Base-by-base conservation (phyloP, 2,113 vertebrate genomes). In the Apus apus region DNA sequence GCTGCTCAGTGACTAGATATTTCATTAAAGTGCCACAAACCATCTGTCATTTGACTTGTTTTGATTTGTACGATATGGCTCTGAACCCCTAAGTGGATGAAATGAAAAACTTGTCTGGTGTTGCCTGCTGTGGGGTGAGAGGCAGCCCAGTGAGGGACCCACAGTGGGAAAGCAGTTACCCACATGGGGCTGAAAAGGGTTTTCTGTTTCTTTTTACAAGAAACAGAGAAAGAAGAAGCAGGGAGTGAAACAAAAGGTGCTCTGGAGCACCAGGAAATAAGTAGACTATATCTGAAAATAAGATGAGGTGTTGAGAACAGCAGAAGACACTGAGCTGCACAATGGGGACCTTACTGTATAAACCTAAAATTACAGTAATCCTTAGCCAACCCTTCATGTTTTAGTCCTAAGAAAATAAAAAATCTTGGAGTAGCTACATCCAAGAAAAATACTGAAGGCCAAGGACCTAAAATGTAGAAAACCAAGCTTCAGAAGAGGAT, bases 21-120 rank as follows among this genome's bases (percentile, higher is more conserved):
- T 81, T 91, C 84, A 93, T 77, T 90, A 89, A 85, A 81, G 51
- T 78, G 85, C 45, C 86, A 80, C 54, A 80, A 92, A 50, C 73
- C 87, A 74, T 70, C 80, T 93, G 89, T 67, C 73, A 60, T 67
- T 89, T 89, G 85, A 43, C 29, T 54, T 74, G 87, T 92, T 94
- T 94, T 87, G 77, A 56, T 95, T 58, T 56, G 48, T 66, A 78
- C 73, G 77, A 5, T 48, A 61, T 77, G 70, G 38, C 68, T 54
- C 15, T 64, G 80, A 93, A 29, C 13, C 6, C 0, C 10, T 4
- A 14, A 60, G 29, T 56, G 70, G 91, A 85, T 60, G 57, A 72
- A 38, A 45, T 74, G 30, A 43, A 43, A 43, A 43, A 43, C 60
- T 62, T 48, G 58, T 30, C 58, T 26, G 64, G 56, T 25, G 10